A percentile compares a stretch with the other conserved stretches of the same genome.
Evolutionary conservation across 2,888 invertebrate species (phyloP).

Genomic region (Drosophila quinaria): DNA sequence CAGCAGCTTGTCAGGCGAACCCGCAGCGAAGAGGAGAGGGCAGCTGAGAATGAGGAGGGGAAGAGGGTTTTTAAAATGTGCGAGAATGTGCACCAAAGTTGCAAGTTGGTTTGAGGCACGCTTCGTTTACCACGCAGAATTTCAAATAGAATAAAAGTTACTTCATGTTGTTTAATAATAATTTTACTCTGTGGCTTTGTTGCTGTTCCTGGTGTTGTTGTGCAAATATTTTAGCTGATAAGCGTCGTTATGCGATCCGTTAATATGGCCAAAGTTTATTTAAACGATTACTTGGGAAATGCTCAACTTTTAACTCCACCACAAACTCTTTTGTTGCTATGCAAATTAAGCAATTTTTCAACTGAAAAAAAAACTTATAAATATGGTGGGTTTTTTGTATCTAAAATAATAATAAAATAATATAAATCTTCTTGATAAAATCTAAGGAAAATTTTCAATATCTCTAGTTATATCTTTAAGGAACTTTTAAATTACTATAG

Average conservation of each 20-base stretch:
- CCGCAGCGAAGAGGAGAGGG: background rate
- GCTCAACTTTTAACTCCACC: conserved; percentile 2
- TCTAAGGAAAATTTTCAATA: background rate
- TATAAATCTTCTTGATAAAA: background rate
- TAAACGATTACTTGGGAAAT: conserved; percentile 8
- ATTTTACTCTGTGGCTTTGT: conserved; percentile 32
- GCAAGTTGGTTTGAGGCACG: conserved; percentile 60
- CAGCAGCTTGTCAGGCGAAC: conserved; percentile 36
- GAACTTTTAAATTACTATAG: background rate
- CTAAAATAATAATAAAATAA: background rate
- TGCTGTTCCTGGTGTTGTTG: conserved; percentile 5
- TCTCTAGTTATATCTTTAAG: background rate
- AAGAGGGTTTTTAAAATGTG: conserved; percentile 39
- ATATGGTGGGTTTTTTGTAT: background rate
- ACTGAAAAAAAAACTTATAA: background rate
- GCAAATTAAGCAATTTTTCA: conserved; percentile 1
- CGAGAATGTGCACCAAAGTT: conserved; percentile 66
- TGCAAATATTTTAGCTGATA: conserved; percentile 29
- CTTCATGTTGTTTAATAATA: conserved; percentile 43
- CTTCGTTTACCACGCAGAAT: conserved; percentile 67
- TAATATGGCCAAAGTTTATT: conserved; percentile 15
- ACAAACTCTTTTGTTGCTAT: conserved; percentile 3
- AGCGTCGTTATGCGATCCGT: conserved; percentile 20
- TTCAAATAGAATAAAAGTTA: conserved; percentile 65
- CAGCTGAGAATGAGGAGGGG: conserved; percentile 28